These are phyloP conservation scores for Harpalus rubripes DNA, from an alignment of 2,888 invertebrate species.

Conservation along the genomic window DNA sequence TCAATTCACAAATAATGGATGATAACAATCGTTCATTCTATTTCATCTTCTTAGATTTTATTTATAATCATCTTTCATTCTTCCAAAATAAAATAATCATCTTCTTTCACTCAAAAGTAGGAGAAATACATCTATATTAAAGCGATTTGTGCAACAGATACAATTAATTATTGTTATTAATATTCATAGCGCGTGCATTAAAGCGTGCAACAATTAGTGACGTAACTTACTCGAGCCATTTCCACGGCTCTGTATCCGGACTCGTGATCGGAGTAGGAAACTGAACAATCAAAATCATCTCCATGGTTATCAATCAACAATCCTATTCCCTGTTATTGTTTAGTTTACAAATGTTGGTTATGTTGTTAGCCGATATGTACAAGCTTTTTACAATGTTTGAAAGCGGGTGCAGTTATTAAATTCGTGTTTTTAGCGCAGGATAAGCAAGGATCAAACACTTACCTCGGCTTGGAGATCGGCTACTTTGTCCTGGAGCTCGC, in stretches of 20 bases:
- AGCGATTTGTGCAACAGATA: not conserved
- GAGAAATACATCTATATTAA: not conserved
- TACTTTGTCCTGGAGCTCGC: slow-evolving; percentile 94
- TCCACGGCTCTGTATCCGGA: slow-evolving; percentile 94
- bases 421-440: slow-evolving; percentile 12
- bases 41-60: too few species aligned
- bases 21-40: too few species aligned
- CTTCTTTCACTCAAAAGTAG: not conserved
- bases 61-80: too few species aligned
- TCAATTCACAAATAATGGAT: too few species aligned
- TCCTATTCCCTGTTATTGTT: not conserved
- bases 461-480: slow-evolving; percentile 97
- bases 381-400: slow-evolving; percentile 62
- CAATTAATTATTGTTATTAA: slow-evolving; percentile 7
- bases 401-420: slow-evolving; percentile 55
- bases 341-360: slow-evolving; percentile 38
- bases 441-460: slow-evolving; percentile 72
- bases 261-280: slow-evolving; percentile 93
- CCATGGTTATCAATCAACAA: not conserved
- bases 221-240: slow-evolving; percentile 91
- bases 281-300: slow-evolving; percentile 79
- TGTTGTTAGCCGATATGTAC: slow-evolving; percentile 63
- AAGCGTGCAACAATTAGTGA: slow-evolving; percentile 53
- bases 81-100: too few species aligned
- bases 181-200: slow-evolving; percentile 54